A percentile compares a stretch with the other conserved stretches of the same genome.
phyloP scores from a whole-genome alignment of 2,888 invertebrate species.

The Lathronympha strigana region DNA sequence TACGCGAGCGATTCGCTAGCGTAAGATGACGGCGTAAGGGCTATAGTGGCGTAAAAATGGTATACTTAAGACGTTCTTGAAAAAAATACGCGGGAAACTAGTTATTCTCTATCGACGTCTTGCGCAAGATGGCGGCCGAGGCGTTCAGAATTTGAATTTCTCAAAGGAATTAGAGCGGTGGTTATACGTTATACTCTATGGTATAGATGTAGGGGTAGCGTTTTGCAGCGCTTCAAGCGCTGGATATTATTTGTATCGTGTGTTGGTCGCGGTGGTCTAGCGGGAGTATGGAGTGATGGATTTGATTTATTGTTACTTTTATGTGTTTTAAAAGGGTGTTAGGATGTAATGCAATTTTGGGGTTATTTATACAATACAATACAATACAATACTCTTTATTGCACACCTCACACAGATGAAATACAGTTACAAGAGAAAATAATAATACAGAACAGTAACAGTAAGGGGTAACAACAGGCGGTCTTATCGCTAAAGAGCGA shows the following conservation, averaged over 20 bases:
- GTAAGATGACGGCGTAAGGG: slow-evolving; percentile 78
- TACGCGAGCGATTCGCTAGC: slow-evolving; percentile 81
- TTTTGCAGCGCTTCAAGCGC: slow-evolving; percentile 55
- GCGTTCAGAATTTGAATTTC: slow-evolving; percentile 82
- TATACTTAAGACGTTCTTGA: slow-evolving; percentile 81
- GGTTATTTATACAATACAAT: background rate
- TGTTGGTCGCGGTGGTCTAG: slow-evolving; percentile 54
- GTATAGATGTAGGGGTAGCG: slow-evolving; percentile 48
- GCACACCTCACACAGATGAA: too few species aligned
- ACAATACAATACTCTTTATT: too few species aligned
- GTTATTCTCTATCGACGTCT: slow-evolving; percentile 83
- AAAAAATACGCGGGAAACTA: slow-evolving; percentile 75
- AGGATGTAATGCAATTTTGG: slow-evolving; percentile 1
- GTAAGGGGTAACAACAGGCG: too few species aligned
- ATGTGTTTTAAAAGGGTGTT: slow-evolving; percentile 7
- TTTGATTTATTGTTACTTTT: slow-evolving; percentile 16
- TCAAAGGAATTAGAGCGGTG: slow-evolving; percentile 79
- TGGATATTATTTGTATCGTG: slow-evolving; percentile 52
- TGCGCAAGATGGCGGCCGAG: slow-evolving; percentile 81
- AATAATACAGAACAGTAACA: too few species aligned
- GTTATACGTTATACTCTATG: slow-evolving; percentile 55
- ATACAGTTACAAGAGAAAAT: too few species aligned
- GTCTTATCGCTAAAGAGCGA: too few species aligned
- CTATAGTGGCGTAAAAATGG: slow-evolving; percentile 81
- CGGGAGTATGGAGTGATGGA: slow-evolving; percentile 26